Conservation (phyloP, 2,797 vertebrate genomes). For the Sebastes itinus region DNA sequence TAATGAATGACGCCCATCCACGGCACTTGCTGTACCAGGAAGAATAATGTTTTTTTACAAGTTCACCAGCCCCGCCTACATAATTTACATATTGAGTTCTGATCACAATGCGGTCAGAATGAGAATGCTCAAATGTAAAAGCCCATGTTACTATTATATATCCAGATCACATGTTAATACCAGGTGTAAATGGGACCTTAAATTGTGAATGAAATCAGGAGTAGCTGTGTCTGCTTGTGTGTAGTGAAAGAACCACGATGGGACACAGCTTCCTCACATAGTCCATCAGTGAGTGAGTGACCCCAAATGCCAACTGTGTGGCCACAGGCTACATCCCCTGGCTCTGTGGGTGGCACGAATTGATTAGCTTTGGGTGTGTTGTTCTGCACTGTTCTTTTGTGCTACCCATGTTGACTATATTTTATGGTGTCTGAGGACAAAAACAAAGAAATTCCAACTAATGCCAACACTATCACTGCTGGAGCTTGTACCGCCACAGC, state of each 20-base stretch:
- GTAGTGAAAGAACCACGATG: neutral
- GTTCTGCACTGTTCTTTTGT: neutral
- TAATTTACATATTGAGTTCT: no score
- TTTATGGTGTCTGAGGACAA: neutral
- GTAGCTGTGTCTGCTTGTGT: neutral
- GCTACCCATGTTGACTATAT: neutral
- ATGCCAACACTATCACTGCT: neutral
- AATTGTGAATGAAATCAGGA: neutral
- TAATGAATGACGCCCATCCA: neutral
- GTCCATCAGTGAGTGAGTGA: constrained; percentile 18
- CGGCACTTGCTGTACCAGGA: neutral
- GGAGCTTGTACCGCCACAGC: neutral
- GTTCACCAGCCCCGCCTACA: no score
- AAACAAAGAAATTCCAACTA: neutral
- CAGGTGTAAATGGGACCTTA: neutral
- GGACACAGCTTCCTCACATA: neutral
- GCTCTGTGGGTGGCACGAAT: constrained; percentile 7
- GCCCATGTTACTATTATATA: no score
- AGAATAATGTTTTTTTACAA: neutral
- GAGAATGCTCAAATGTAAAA: neutral
- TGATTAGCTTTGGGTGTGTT: constrained; percentile 16
- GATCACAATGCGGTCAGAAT: neutral
- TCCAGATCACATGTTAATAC: no score
- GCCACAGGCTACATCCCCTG: constrained; percentile 14
- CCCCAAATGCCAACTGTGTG: constrained; percentile 12